These are phyloP conservation scores for Scelioninae gen. 1 DNA, from an alignment of 2,888 invertebrate species.

Conservation along the genomic window DNA sequence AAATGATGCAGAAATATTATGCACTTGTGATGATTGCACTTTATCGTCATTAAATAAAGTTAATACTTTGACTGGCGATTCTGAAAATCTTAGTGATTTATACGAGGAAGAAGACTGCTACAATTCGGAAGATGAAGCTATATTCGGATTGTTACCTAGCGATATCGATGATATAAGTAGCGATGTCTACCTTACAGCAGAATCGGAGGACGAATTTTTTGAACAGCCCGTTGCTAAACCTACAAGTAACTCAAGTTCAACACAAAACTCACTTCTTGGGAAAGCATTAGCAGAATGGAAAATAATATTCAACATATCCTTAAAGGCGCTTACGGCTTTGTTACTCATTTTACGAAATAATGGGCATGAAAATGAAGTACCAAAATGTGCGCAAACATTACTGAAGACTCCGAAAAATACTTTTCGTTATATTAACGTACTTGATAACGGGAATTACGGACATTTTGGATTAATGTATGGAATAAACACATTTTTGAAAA, in stretches of 20 bases:
- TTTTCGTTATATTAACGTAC: constrained; percentile 9
- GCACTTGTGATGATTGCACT: constrained; percentile 21
- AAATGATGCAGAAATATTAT: constrained; percentile 7
- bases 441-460: constrained; percentile 44
- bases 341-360: constrained; percentile 19
- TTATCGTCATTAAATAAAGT: neutral
- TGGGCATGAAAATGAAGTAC: constrained; percentile 43
- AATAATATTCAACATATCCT: constrained; percentile 13
- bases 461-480: constrained; percentile 48
- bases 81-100: constrained; percentile 18
- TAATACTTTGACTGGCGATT: constrained; percentile 9
- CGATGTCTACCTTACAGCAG: constrained; percentile 8
- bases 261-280: neutral
- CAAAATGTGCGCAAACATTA: constrained; percentile 38
- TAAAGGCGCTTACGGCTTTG: constrained; percentile 18
- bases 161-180: constrained; percentile 16
- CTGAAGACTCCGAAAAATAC: constrained; percentile 40
- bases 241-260: neutral
- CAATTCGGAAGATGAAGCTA: constrained; percentile 16
- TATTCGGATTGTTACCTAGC: constrained; percentile 20
- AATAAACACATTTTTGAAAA: constrained; percentile 19
- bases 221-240: neutral
- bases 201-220: constrained; percentile 2
- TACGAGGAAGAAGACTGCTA: constrained; percentile 20
- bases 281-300: constrained; percentile 23